Evolutionary conservation across 2,113 vertebrate genomes (phyloP).

Genomic region (Elanoides forficatus): DNA sequence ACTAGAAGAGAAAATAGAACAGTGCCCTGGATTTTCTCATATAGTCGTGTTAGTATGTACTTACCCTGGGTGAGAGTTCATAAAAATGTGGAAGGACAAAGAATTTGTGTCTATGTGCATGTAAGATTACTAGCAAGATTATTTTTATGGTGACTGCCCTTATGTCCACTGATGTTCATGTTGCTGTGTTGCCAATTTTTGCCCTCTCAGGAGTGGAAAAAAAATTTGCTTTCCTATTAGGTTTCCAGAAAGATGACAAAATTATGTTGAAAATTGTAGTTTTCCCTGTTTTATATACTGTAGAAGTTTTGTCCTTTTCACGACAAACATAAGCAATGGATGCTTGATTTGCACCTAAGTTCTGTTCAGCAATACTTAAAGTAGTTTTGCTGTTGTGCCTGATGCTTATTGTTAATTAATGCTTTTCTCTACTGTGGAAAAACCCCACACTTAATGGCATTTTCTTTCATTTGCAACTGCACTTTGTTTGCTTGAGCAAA

Average conservation of each 20-base stretch:
- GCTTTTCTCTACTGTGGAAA: neutral
- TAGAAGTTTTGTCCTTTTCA: neutral
- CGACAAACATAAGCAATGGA: neutral
- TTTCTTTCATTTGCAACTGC: neutral
- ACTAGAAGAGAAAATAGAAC: neutral
- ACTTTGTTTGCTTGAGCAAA: neutral
- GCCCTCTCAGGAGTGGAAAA: neutral
- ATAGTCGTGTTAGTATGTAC: neutral
- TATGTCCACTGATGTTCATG: neutral
- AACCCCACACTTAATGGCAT: neutral
- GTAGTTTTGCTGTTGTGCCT: neutral
- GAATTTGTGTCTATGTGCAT: neutral
- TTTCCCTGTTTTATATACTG: neutral
- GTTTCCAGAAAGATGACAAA: neutral
- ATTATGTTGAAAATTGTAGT: neutral
- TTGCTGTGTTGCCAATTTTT: neutral
- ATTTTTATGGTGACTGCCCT: neutral
- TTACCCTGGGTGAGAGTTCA: neutral
- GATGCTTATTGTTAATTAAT: neutral
- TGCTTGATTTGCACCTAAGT: neutral
- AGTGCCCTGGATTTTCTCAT: neutral
- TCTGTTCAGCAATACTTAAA: neutral
- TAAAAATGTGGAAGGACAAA: neutral
- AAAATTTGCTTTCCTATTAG: neutral
- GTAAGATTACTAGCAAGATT: neutral